Base-by-base conservation (phyloP, 1,140 invertebrate species). In the Tribolium castaneum region DNA sequence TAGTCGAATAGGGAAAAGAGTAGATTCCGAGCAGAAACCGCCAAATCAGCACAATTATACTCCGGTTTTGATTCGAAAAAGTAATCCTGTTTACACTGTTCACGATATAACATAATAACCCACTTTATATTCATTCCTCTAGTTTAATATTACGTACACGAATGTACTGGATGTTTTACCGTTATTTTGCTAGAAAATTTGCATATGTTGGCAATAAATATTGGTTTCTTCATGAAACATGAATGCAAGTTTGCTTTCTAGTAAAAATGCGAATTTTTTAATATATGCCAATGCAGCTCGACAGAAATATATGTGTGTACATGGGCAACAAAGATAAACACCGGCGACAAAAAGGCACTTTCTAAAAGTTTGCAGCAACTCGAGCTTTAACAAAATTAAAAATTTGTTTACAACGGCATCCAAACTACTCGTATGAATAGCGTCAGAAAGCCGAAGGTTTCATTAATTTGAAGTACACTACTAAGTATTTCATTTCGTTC, bases 171-270 rank as follows among this genome's bases (percentile, higher is more conserved):
- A 49, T 51, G 10, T n/a, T 72, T 25, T 51, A 72, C 39, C 16
- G 50, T 72, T 50, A 25, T 49, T 72, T 50, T 72, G 50, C 16
- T 34, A 72, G 12, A 72, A 49, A 22, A 72, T 72, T 72, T 50
- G 70, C 39, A 72, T 72, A 72, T 50, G 13, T 72, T 50, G 9
- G 39, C 39, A 50, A 72, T 72, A 72, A 72, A 72, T 72, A 72
- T 50, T 22, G 62, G 50, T 72, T 72, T 50, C 35, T 50, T 49
- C 34, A 10, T 72, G 16, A 49, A 72, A 72, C 19, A 59, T 25
- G 19, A 59, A 59, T 59, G 19, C 19, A 59, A 59, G 16, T 25
- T 59, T 59, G 54, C 19, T 59, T 25, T 59, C 19, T 59, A 22
- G 54, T 25, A 59, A 25, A 22, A n/a, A 25, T 59, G 14, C 54